Base-by-base conservation (phyloP, 2,888 invertebrate genomes). In the Dynastes hyllus region DNA sequence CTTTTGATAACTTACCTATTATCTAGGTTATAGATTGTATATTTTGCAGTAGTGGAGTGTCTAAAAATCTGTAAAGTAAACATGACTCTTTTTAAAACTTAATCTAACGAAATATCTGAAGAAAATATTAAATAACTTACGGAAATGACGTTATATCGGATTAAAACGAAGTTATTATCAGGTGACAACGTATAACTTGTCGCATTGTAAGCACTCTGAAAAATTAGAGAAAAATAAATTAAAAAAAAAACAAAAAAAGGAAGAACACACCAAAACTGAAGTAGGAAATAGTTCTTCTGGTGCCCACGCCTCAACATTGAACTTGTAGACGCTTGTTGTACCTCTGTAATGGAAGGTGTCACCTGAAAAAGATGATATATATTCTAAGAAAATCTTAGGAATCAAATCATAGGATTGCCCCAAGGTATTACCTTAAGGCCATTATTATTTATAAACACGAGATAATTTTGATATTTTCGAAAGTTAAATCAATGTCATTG, bases 41-140 rank as follows among this genome's bases (percentile, higher is more conserved):
- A 95, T 84, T 92, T 91, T 0, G 93, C 92, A 16, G 91, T 89
- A 13, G 89, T 90, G 1, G 95, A 95, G 86, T 94, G 92, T 55
- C 95, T 90, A 85, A 93, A 95, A 29, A 92, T 89, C 93, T 93
- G 89, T 32, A 32, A 32, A 32, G 5, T 32, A 2, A 53, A 53
- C 53, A 53, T 53, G 13, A 2, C 16, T 53, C 5, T 3, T 53
- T 13, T 16, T 16, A 16, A 53, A 16, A 16, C 51, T 51, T 13
- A 5, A 1, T 5, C 16, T 2, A 16, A 53, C 1, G 16, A 16
- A 53, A n/a, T 53, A 13, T 53, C 2, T 11, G 8, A 45, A 45
- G 45, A 32, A 32, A 32, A 55, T 55, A 55, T 55, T 3, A 2
- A 16, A 22, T 1, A 22, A 55, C 87, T 85, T 84, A 88, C 88